Percentiles rank a stretch among this genome's conserved stretches.
Conservation (phyloP, 2,888 invertebrate species). For the Trachelus troglodyta region DNA sequence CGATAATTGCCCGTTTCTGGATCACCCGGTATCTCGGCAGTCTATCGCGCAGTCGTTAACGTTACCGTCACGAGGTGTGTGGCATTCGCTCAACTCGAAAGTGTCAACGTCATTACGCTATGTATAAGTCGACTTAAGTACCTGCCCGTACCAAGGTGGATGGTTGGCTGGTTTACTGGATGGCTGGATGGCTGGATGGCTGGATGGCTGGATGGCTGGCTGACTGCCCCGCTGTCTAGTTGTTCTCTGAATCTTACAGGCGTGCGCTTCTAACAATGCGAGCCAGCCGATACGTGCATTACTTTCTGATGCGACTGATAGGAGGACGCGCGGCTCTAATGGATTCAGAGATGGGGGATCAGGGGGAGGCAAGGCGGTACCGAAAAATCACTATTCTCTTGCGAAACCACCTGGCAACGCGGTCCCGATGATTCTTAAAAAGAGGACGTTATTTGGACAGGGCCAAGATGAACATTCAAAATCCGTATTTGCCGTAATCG, state of each 20-base stretch:
- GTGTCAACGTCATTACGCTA: constrained; percentile 53
- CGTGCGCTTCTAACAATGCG: constrained; percentile 7
- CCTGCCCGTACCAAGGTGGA: neutral
- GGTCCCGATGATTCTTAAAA: too few species aligned
- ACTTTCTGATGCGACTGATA: constrained; percentile 13
- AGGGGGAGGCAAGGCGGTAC: neutral
- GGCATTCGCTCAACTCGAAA: constrained; percentile 47
- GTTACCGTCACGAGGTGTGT: constrained; percentile 54
- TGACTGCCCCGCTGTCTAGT: neutral
- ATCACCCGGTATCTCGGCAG: constrained; percentile 42
- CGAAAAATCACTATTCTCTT: too few species aligned
- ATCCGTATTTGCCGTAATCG: too few species aligned
- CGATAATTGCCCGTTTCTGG: constrained; percentile 57
- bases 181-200: neutral
- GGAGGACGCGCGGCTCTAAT: constrained; percentile 8
- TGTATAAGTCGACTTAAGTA: constrained; percentile 17
- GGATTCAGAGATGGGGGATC: neutral
- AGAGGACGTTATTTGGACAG: too few species aligned
- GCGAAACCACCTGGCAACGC: too few species aligned
- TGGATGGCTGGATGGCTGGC: too few species aligned
- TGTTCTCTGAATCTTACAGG: constrained; percentile 3
- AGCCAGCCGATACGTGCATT: constrained; percentile 4
- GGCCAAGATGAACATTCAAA: too few species aligned
- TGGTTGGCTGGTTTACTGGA: too few species aligned
- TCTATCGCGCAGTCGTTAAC: constrained; percentile 46